phyloP scores from a whole-genome alignment of 2,113 vertebrate species.

The Phalacrocorax brasilianus region DNA sequence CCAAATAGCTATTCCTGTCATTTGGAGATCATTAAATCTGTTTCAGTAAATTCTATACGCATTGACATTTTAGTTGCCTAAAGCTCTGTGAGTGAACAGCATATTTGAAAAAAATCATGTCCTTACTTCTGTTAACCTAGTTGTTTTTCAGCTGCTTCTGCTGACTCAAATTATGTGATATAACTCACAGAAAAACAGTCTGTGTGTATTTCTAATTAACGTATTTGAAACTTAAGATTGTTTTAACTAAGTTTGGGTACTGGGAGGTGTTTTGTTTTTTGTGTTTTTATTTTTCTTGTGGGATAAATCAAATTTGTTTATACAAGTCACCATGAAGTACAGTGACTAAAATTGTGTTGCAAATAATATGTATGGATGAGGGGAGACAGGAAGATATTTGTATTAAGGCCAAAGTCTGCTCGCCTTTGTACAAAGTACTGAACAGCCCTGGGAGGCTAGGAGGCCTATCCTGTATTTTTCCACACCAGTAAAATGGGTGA shows the following conservation, averaged over 20 bases:
- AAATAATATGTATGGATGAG: background rate
- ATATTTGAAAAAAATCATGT: background rate
- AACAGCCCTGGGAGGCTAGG: background rate
- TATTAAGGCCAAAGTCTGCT: background rate
- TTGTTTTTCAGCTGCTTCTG: background rate
- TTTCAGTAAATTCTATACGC: background rate
- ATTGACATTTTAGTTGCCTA: constrained; percentile 1
- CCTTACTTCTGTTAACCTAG: background rate
- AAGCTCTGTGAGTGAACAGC: background rate
- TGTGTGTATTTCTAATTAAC: background rate
- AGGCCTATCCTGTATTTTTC: constrained; percentile 48
- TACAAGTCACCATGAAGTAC: background rate
- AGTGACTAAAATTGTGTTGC: background rate
- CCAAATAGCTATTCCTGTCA: background rate
- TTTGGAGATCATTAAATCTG: constrained; percentile 5
- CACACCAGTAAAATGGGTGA: constrained; percentile 54
- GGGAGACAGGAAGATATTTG: background rate
- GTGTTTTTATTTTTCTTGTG: background rate
- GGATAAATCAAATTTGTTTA: background rate
- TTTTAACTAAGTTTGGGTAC: background rate
- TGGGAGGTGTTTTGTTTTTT: background rate
- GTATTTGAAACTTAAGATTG: background rate
- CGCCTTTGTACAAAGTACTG: background rate
- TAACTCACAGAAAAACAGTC: background rate
- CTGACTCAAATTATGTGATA: background rate